Evolutionary conservation across 2,888 invertebrate genomes (phyloP), one percentile per base, ranked within the genome.

Genomic region (Sthenelais limicola): DNA sequence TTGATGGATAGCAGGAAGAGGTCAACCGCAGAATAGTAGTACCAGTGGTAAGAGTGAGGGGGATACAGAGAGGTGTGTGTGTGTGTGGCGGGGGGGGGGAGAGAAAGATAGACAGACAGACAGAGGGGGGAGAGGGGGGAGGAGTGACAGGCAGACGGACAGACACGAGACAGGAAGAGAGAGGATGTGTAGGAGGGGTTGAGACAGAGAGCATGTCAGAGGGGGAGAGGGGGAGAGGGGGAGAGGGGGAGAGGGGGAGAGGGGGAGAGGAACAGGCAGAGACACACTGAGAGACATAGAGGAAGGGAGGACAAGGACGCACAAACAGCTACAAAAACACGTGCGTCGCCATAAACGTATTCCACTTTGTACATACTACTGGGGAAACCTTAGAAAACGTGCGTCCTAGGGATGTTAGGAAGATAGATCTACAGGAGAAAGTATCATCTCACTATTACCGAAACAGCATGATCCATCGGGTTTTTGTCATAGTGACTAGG

Each of bases 241-340:
- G 9, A 21, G 24, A 24, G 9, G 52, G 24, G 21, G 9, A 21
- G 24, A 24, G 9, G 52, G 24, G 21, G 9, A 21, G 24, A 24
- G 9, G 15, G 52, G 21, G 15, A 21, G 52, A 52, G 15, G 24
- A 21, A 52, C n/a, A 21, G 52, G 21, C n/a, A 21, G 52, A 52
- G 15, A 21, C 15, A 52, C n/a, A 21, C 15, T 18, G 15, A 21
- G 52, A 52, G 15, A 21, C 15, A 52, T 12, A 21, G 52, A 52
- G 52, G 24, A 24, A 52, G 52, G 24, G 52, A 52, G 52, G 24
- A n/a, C n/a, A n/a, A n/a, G n/a, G n/a, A n/a, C n/a, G n/a, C n/a
- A n/a, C n/a, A n/a, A n/a, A n/a, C n/a, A n/a, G n/a, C n/a, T n/a
- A n/a, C n/a, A n/a, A n/a, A n/a, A n/a, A n/a, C n/a, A n/a, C n/a